Base-by-base conservation (phyloP, 2,113 vertebrate species). In the Sapayoa aenigma region DNA sequence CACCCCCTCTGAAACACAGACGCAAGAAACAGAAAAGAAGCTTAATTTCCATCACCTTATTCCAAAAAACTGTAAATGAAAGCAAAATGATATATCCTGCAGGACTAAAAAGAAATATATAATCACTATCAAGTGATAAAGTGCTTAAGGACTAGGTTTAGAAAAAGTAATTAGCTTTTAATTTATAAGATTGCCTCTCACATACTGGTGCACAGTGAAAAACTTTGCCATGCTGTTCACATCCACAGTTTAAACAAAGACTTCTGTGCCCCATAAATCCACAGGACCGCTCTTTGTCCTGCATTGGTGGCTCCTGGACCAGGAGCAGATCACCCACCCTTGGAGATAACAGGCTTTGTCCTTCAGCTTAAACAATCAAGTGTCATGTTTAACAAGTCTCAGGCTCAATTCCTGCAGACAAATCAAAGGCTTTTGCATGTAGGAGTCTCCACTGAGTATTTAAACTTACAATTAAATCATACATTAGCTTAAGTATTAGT, bases 1-100 rank as follows among this genome's bases (percentile, higher is more conserved):
- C 73, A 99, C 98, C 33, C 99, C 99, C 97, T 99, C 99, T 99
- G 96, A 53, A 93, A 95, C 12, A n/a, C 37, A 78, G 41, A 46
- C 6, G 4, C 3, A 8, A 77, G 55, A 19, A 50, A 15, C 5
- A 55, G 53, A 50, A 78, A 28, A 39, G 19, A 2, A 28, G 46
- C 37, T 42, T 33, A 8, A 55, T 73, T 71, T 66, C 49, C 56
- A 59, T 11, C 44, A 49, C 8, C 63, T 65, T 31, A 24, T 56
- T 65, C 65, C 25, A 18, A 46, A 71, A 49, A 24, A 30, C 8
- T 33, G 24, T 24, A 23, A 65, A 59, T 28, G 63, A 59, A 42
- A 53, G 50, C 50, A 69, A 50, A 65, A 41, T 0, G 1, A 46
- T 3, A 25, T 8, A 2, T 1, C 3, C 3, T 2, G 4, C 6